These are phyloP conservation scores for Strigops habroptila DNA, from an alignment of 2,113 vertebrate species.

Conservation along the genomic window DNA sequence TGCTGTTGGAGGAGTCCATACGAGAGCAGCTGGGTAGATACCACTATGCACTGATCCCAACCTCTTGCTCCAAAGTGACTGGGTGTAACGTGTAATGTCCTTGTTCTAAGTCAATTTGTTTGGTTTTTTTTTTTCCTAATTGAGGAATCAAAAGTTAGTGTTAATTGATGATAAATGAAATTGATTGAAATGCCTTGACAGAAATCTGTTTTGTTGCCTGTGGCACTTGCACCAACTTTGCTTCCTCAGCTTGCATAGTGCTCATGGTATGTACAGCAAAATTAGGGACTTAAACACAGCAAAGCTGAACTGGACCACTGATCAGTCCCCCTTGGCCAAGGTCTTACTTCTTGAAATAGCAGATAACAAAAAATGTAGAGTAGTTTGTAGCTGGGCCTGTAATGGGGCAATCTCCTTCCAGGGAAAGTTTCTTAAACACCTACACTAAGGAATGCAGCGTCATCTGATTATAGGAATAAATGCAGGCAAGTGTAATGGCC, in stretches of 20 bases:
- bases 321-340: neutral
- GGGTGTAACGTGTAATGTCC: neutral
- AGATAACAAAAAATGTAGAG: neutral
- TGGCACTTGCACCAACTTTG: neutral
- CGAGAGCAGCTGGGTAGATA: fast-evolving
- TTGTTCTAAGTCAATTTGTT: no score
- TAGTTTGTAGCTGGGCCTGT: neutral
- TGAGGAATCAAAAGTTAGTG: neutral
- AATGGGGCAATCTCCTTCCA: neutral
- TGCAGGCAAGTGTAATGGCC: slow-evolving; percentile 52
- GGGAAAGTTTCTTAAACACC: slow-evolving; percentile 6
- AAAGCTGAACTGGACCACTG: neutral
- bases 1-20: neutral
- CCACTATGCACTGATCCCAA: fast-evolving
- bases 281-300: neutral
- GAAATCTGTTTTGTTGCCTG: neutral
- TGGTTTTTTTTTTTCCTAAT: neutral
- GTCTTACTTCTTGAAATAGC: neutral
- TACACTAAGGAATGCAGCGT: slow-evolving; percentile 13
- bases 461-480: slow-evolving; percentile 57
- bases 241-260: neutral
- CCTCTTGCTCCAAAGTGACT: neutral
- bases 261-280: neutral
- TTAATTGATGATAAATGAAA: neutral
- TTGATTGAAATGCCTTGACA: neutral